phyloP scores from a whole-genome alignment of 2,888 invertebrate genomes.

The Globia sparganii region DNA sequence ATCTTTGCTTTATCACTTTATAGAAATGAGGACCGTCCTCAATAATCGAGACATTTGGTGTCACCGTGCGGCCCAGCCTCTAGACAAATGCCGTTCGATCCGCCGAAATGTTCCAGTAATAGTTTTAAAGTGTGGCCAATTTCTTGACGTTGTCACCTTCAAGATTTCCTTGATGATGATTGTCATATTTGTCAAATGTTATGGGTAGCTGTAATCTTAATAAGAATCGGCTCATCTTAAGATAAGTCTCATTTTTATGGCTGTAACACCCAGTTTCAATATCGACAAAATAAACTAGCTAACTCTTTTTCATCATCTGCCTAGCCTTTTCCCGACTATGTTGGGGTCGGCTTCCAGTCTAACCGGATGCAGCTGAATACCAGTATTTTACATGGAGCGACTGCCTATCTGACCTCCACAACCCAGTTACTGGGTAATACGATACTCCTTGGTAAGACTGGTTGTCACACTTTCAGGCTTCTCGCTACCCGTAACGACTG shows the following conservation, averaged over 20 bases:
- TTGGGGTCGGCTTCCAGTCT: too few species aligned
- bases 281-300: too few species aligned
- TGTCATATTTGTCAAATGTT: constrained; percentile 11
- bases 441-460: too few species aligned
- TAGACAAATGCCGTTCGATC: constrained; percentile 78
- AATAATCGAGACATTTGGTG: constrained; percentile 28
- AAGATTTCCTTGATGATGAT: constrained; percentile 14
- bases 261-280: background rate
- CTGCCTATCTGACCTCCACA: too few species aligned
- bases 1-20: background rate
- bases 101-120: constrained; percentile 74
- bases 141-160: constrained; percentile 58
- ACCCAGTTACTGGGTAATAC: too few species aligned
- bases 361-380: too few species aligned
- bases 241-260: background rate
- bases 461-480: too few species aligned
- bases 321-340: too few species aligned
- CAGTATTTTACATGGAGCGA: too few species aligned
- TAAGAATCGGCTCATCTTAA: background rate
- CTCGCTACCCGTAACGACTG: too few species aligned
- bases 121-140: constrained; percentile 79
- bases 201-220: background rate
- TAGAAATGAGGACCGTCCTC: constrained; percentile 35
- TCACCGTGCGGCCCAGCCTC: constrained; percentile 48
- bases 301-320: too few species aligned